Evolutionary conservation across 1,140 invertebrate genomes (phyloP).

Genomic region (Caenorhabditis elegans): WBcel235 BX284605.5:8927001-8927500

Average conservation of each 20-base stretch:
- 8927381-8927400: background rate
- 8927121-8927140: too few relatives aligned
- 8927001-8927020: constrained; percentile 54
- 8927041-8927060: constrained; percentile 41
- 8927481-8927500: background rate
- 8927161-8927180: background rate
- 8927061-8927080: background rate
- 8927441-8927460: constrained; percentile 28
- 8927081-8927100: too few relatives aligned
- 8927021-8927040: constrained; percentile 51
- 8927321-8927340: background rate
- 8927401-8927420: background rate
- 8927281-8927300: constrained; percentile 7
- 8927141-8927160: too few relatives aligned
- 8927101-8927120: too few relatives aligned
- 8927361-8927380: too few relatives aligned
- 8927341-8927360: too few relatives aligned
- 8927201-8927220: background rate
- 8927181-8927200: background rate
- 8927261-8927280: constrained; percentile 1
- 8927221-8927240: background rate
- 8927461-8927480: background rate
- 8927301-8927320: background rate
- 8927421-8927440: constrained; percentile 27
- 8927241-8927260: constrained; percentile 29